Evolutionary conservation across 2,888 invertebrate species (phyloP), one percentile per base, ranked within the genome.

Genomic region (Petrolisthes manimaculis): DNA sequence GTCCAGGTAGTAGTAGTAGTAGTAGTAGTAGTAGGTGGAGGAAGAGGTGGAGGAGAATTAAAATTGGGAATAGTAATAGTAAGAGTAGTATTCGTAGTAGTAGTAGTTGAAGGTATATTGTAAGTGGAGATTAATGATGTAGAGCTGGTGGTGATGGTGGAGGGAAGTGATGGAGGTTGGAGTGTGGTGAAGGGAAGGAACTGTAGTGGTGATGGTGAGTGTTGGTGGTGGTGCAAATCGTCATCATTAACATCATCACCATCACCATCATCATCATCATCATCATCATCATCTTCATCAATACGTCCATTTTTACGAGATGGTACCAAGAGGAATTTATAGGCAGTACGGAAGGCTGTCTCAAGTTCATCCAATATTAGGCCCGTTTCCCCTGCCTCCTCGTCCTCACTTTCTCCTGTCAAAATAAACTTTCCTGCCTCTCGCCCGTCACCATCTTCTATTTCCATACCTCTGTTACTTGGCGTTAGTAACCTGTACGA

Each of bases 191-290:
- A 61, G 61, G 61, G 61, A 9, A 14, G 61, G 8, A 61, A 61
- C 14, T 9, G 61, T 14, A 61, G 61, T 9, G 14, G 61, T 9
- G 61, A 61, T 9, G 61, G 61, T 14, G 61, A 14, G 61, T 61
- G 61, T 14, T 61, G n/a, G n/a, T n/a, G n/a, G n/a, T n/a, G n/a
- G n/a, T n/a, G n/a, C n/a, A n/a, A n/a, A n/a, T n/a, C n/a, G 14
- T 14, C 61, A 61, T 61, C 61, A 61, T 61, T n/a, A n/a, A n/a
- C n/a, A n/a, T 71, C 71, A 71, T 71, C 71, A 71, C n/a, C n/a
- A 71, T n/a, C 8, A 12, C 71, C n/a, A 71, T 71, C 8, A n/a
- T 71, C n/a, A 71, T 71, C 71, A 5, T 71, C 5, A 5, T 5
- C n/a, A 71, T 71, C 71, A 8, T 71, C 71, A 14, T 12, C 8